Percentiles rank a stretch among this genome's conserved stretches.
phyloP scores from a whole-genome alignment of 2,113 vertebrate genomes.

The Lepus europaeus region DNA sequence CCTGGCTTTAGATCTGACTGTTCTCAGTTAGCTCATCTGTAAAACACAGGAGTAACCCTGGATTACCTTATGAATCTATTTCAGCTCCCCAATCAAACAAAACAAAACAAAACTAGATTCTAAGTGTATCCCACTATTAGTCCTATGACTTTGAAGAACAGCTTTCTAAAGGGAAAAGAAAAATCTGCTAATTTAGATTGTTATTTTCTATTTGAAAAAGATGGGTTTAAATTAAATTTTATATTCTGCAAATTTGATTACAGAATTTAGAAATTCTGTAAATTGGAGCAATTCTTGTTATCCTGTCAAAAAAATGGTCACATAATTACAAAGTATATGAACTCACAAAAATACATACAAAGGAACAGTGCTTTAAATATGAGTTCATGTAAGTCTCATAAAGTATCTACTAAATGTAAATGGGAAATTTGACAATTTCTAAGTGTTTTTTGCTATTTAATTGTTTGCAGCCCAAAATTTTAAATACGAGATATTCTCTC shows the following conservation, averaged over 20 bases:
- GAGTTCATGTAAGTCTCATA: not conserved
- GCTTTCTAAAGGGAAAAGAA: constrained; percentile 49
- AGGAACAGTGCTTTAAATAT: constrained; percentile 35
- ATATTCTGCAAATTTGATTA: constrained; percentile 26
- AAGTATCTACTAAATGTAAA: not conserved
- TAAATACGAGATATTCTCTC: not conserved
- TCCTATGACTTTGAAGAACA: constrained; percentile 9
- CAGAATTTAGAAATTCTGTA: constrained; percentile 44
- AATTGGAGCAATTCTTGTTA: constrained; percentile 39
- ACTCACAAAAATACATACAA: not conserved
- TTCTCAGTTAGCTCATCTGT: constrained; percentile 50
- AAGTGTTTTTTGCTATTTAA: not conserved
- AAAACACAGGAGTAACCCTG: constrained; percentile 29
- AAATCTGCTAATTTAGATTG: constrained; percentile 38
- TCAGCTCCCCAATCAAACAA: not conserved
- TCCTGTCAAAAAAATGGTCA: constrained; percentile 16
- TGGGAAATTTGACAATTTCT: constrained; percentile 41
- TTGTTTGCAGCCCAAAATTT: not conserved
- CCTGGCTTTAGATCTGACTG: not conserved
- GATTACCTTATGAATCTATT: constrained; percentile 39
- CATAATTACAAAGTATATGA: not conserved
- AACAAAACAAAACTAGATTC: constrained; percentile 1
- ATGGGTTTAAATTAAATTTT: constrained; percentile 49
- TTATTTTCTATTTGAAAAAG: constrained; percentile 57
- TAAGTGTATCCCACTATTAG: not conserved